These are phyloP conservation scores for Tetramorium parvispinum DNA, from an alignment of 1,140 invertebrate genomes.

Conservation along the genomic window DNA sequence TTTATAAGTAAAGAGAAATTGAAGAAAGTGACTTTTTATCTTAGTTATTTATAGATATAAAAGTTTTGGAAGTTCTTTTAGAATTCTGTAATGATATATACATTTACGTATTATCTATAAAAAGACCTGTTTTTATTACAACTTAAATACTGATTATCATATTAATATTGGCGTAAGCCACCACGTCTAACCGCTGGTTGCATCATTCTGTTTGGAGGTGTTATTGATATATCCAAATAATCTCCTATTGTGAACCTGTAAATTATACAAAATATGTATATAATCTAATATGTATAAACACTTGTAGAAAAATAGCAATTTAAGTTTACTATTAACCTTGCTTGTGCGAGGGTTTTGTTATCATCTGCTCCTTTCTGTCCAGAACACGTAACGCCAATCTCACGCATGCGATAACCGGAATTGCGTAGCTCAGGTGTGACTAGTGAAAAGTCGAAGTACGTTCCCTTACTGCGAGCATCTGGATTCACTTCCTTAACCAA, in stretches of 20 bases:
- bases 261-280: conserved; percentile 49
- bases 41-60: conserved; percentile 17
- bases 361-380: conserved; percentile 97
- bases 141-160: conserved; percentile 6
- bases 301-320: background rate
- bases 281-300: background rate
- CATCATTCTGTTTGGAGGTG: conserved; percentile 92
- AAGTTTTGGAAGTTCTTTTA: conserved; percentile 78
- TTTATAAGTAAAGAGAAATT: background rate
- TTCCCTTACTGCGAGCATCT: conserved; percentile 97
- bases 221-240: conserved; percentile 98
- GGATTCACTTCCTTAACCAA: conserved; percentile 99
- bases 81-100: conserved; percentile 95
- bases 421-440: conserved; percentile 95
- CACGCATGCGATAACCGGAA: conserved; percentile 94
- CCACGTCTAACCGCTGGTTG: conserved; percentile 88
- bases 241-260: conserved; percentile 96
- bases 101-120: conserved; percentile 96
- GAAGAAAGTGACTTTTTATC: background rate
- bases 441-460: conserved; percentile 99
- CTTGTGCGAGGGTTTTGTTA: conserved; percentile 94
- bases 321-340: conserved; percentile 80
- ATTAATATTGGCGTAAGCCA: conserved; percentile 86
- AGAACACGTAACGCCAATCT: conserved; percentile 97
- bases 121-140: conserved; percentile 88